Evolutionary conservation across 2,888 invertebrate genomes (phyloP).

Genomic region (Mesochorus sp.): DNA sequence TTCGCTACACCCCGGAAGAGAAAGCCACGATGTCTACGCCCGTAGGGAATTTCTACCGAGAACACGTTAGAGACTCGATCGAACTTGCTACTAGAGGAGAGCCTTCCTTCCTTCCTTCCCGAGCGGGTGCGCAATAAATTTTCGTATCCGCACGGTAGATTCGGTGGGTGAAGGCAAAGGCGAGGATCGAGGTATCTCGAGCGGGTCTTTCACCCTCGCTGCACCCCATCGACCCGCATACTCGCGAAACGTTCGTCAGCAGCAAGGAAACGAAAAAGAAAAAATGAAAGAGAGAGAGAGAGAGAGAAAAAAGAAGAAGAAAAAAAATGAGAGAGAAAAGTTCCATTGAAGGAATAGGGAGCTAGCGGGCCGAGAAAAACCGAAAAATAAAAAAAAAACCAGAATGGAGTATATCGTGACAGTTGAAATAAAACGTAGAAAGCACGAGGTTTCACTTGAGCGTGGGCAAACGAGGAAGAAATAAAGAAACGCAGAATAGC

Average conservation of each 20-base stretch:
- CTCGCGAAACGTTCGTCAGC: constrained; percentile 44
- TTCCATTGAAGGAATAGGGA: constrained; percentile 37
- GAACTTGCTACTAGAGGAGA: constrained; percentile 54
- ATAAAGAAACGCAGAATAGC: constrained; percentile 41
- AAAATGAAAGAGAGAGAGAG: not conserved
- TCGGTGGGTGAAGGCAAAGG: constrained; percentile 35
- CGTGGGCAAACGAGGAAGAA: constrained; percentile 70
- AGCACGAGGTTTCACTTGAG: constrained; percentile 66
- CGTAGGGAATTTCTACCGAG: constrained; percentile 49
- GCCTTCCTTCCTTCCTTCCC: constrained; percentile 42
- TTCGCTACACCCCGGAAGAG: constrained; percentile 21
- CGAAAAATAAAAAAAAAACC: constrained; percentile 13
- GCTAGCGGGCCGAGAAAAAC: constrained; percentile 22
- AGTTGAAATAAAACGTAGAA: constrained; percentile 49
- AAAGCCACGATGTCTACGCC: constrained; percentile 36
- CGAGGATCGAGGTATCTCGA: constrained; percentile 46
- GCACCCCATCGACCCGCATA: constrained; percentile 51
- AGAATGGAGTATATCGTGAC: constrained; percentile 51
- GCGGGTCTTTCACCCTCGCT: constrained; percentile 43
- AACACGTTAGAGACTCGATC: constrained; percentile 50
- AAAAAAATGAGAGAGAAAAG: constrained; percentile 10
- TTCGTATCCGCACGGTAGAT: constrained; percentile 50
- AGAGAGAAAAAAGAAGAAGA: not conserved
- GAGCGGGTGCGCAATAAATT: constrained; percentile 56
- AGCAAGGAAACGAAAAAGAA: not conserved